phyloP scores from a whole-genome alignment of 2,797 vertebrate species.

The Macroramphosus scolopax region DNA sequence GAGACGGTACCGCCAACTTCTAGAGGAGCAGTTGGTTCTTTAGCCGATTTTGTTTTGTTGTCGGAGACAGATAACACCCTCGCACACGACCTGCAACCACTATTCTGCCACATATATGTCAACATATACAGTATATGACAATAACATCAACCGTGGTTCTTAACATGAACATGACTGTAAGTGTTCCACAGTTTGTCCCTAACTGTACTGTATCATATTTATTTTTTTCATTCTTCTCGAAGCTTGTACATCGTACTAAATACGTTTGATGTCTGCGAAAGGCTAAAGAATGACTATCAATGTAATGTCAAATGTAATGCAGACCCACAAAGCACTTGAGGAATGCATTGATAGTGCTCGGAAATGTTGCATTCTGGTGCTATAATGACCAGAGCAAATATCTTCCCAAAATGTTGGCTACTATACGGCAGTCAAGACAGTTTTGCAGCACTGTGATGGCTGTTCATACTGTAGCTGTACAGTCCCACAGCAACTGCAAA shows the following conservation, averaged over 20 bases:
- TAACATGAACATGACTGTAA: too few species aligned
- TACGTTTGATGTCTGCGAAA: conserved; percentile 53
- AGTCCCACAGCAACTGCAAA: conserved; percentile 43
- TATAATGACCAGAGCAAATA: conserved; percentile 59
- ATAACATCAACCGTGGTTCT: too few species aligned
- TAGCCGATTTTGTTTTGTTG: too few species aligned
- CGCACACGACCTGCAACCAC: too few species aligned
- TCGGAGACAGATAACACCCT: too few species aligned
- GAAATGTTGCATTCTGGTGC: conserved; percentile 63
- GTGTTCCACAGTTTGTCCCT: too few species aligned
- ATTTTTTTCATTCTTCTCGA: conserved; percentile 39
- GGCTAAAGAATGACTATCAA: conserved; percentile 55
- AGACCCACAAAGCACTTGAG: conserved; percentile 65
- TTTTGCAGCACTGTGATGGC: conserved; percentile 42
- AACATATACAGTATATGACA: too few species aligned
- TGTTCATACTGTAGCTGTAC: conserved; percentile 32
- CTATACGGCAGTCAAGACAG: conserved; percentile 36
- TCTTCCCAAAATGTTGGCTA: conserved; percentile 48
- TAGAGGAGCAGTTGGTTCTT: too few species aligned
- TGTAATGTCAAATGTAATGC: conserved; percentile 68
- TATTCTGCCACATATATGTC: too few species aligned
- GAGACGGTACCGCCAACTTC: too few species aligned
- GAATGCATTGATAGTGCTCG: conserved; percentile 59
- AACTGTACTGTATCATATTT: too few species aligned
- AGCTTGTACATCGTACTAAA: conserved; percentile 10